Conservation (phyloP, 1,140 invertebrate genomes). For the Drosophila grimshawi region DNA sequence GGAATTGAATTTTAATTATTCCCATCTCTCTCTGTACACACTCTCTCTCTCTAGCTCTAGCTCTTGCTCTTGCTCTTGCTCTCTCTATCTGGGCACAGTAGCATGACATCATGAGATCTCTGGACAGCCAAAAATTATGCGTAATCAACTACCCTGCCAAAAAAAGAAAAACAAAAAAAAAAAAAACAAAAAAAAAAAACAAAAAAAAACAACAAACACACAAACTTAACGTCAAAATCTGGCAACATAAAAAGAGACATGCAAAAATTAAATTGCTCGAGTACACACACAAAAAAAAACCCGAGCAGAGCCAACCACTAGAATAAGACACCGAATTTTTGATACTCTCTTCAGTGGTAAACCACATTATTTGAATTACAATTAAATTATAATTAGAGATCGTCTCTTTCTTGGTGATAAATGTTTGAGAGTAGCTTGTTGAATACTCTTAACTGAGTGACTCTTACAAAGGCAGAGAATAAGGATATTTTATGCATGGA, state of each 20-base stretch:
- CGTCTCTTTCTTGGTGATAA: too few relatives aligned
- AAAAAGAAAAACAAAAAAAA: conserved; percentile 67
- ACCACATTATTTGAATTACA: not conserved
- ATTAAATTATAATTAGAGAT: too few relatives aligned
- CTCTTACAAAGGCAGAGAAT: too few relatives aligned
- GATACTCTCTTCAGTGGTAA: conserved; percentile 4
- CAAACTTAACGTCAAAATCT: conserved; percentile 50
- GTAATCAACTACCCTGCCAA: conserved; percentile 72
- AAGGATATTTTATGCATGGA: not conserved
- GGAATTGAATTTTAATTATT: conserved; percentile 23
- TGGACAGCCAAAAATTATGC: conserved; percentile 68
- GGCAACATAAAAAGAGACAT: conserved; percentile 56
- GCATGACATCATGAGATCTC: conserved; percentile 71
- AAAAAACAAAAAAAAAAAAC: conserved; percentile 63
- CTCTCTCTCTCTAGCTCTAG: not conserved
- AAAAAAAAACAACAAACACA: conserved; percentile 61
- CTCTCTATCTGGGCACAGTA: not conserved
- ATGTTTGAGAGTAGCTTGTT: too few relatives aligned
- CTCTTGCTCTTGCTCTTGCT: not conserved
- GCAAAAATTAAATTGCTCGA: conserved; percentile 74
- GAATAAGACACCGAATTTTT: not conserved
- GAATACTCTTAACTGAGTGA: not conserved
- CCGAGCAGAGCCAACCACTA: not conserved
- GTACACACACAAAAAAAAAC: conserved; percentile 48
- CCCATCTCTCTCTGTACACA: not conserved